phyloP scores from a whole-genome alignment of 2,797 vertebrate species.

The Tenualosa thibaudeaui region DNA sequence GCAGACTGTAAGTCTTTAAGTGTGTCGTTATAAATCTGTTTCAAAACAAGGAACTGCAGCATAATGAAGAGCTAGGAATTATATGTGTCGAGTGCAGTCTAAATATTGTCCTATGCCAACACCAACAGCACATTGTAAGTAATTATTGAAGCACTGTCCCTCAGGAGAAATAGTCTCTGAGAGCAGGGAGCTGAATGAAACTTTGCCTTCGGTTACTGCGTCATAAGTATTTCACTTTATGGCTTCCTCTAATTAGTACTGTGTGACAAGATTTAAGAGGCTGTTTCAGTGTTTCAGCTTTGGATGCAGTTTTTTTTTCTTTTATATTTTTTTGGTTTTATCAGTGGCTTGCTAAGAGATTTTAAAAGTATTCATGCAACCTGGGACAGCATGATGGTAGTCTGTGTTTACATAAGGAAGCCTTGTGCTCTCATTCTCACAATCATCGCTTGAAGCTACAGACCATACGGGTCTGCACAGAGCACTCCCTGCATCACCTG shows the following conservation, averaged over 20 bases:
- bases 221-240: constrained; percentile 46
- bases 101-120: constrained; percentile 44
- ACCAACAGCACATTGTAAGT: constrained; percentile 42
- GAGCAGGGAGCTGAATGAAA: constrained; percentile 32
- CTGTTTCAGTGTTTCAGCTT: background rate
- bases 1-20: background rate
- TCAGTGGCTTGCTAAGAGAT: background rate
- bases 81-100: constrained; percentile 22
- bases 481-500: constrained; percentile 30
- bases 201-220: constrained; percentile 47
- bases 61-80: background rate
- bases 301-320: background rate
- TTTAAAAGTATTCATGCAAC: background rate
- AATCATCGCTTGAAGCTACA: background rate
- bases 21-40: background rate
- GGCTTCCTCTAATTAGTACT: constrained; percentile 41
- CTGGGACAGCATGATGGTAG: constrained; percentile 12
- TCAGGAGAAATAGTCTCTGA: constrained; percentile 26
- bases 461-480: constrained; percentile 30
- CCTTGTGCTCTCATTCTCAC: background rate
- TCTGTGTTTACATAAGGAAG: background rate
- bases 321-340: background rate
- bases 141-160: constrained; percentile 48
- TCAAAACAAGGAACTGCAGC: background rate
- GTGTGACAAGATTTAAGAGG: constrained; percentile 13